phyloP scores from a whole-genome alignment of 2,888 invertebrate genomes.

The Ochropleura leucogaster region DNA sequence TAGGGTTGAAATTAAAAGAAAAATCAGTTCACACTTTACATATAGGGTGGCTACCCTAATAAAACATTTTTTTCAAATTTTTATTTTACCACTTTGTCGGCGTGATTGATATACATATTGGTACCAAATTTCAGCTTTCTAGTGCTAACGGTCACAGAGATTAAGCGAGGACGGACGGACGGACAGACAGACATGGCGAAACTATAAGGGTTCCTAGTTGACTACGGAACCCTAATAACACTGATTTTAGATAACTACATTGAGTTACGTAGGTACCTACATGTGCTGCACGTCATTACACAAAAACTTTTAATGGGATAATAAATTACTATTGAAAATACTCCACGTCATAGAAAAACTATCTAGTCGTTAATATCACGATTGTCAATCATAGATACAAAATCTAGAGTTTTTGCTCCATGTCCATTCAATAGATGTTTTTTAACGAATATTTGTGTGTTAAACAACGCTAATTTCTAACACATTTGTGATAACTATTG shows the following conservation, averaged over 20 bases:
- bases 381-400: slow-evolving; percentile 17
- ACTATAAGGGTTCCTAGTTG: too few relatives aligned
- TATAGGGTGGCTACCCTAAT: too few relatives aligned
- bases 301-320: slow-evolving; percentile 40
- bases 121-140: too few relatives aligned
- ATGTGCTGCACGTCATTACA: slow-evolving; percentile 21
- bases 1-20: too few relatives aligned
- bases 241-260: neutral
- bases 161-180: too few relatives aligned
- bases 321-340: neutral
- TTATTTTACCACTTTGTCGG: too few relatives aligned
- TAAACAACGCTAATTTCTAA: slow-evolving; percentile 18
- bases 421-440: neutral
- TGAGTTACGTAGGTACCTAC: neutral
- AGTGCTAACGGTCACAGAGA: too few relatives aligned
- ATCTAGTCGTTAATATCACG: neutral
- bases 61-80: too few relatives aligned
- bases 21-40: too few relatives aligned
- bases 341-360: slow-evolving; percentile 12
- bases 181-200: too few relatives aligned
- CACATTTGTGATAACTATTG: slow-evolving; percentile 6
- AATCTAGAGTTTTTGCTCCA: slow-evolving; percentile 12
- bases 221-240: too few relatives aligned
- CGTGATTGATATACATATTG: too few relatives aligned
- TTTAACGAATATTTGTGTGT: slow-evolving; percentile 13